These are phyloP conservation scores for Serilophus lunatus DNA, from an alignment of 2,113 vertebrate genomes.

Conservation along the genomic window DNA sequence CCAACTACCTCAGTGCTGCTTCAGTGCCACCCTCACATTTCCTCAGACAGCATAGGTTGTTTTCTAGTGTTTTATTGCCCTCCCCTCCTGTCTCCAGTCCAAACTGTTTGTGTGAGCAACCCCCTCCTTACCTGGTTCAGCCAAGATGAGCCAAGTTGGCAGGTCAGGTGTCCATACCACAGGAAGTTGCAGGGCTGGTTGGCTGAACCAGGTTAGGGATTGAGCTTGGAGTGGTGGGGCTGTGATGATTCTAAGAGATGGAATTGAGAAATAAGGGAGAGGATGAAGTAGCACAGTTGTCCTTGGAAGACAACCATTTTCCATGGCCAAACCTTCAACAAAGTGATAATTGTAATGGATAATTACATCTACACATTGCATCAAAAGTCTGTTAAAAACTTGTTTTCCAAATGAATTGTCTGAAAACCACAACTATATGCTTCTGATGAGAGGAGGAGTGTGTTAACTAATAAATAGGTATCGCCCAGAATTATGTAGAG, in stretches of 20 bases:
- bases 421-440: background rate
- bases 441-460: background rate
- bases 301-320: background rate
- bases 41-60: background rate
- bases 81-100: background rate
- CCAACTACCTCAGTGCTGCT: background rate
- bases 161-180: background rate
- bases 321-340: background rate
- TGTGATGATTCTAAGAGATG: background rate
- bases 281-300: background rate
- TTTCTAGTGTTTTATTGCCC: background rate
- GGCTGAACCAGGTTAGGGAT: background rate
- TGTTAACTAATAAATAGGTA: background rate
- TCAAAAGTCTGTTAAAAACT: background rate
- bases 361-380: fast-evolving
- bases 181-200: background rate
- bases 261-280: background rate
- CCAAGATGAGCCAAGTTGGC: background rate
- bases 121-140: background rate
- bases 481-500: background rate
- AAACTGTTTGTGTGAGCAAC: background rate
- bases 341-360: background rate
- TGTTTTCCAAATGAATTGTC: background rate
- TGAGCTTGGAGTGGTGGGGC: background rate
- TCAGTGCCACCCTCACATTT: background rate